These are phyloP conservation scores for Tauraco hartlaubi DNA, from an alignment of 2,797 vertebrate species.

Conservation along the genomic window DNA sequence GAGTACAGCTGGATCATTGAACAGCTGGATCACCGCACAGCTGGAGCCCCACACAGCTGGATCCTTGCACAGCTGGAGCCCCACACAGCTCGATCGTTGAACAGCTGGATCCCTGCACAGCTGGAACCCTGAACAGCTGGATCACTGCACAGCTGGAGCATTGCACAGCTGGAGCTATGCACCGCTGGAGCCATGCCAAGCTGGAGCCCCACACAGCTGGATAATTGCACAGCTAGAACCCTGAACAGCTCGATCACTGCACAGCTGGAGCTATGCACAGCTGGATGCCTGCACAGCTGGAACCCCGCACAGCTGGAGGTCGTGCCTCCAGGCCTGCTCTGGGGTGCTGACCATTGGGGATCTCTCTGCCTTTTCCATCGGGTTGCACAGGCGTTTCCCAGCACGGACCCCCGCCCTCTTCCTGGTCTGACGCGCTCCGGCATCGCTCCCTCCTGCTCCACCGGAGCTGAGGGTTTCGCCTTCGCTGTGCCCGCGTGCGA, in stretches of 20 bases:
- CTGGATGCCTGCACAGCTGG: not conserved
- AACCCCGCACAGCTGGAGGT: not conserved
- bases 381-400: not conserved
- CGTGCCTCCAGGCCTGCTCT: not conserved
- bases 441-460: accelerated
- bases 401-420: accelerated
- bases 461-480: accelerated
- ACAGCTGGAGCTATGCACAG: not conserved
- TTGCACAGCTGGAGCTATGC: no score
- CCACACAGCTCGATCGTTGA: not conserved
- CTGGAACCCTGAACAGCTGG: no score
- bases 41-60: not conserved
- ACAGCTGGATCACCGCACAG: not conserved
- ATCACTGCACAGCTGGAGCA: not conserved
- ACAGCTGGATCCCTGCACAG: no score
- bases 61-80: no score
- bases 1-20: not conserved
- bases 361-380: not conserved
- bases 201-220: not conserved
- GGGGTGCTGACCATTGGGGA: not conserved
- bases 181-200: not conserved
- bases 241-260: not conserved
- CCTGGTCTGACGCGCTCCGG: accelerated
- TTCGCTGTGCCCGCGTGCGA: no score
- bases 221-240: no score